Evolutionary conservation across 2,113 vertebrate species (phyloP), one percentile per base, ranked within the genome.

Genomic region (Amblyopsis rosae): DNA sequence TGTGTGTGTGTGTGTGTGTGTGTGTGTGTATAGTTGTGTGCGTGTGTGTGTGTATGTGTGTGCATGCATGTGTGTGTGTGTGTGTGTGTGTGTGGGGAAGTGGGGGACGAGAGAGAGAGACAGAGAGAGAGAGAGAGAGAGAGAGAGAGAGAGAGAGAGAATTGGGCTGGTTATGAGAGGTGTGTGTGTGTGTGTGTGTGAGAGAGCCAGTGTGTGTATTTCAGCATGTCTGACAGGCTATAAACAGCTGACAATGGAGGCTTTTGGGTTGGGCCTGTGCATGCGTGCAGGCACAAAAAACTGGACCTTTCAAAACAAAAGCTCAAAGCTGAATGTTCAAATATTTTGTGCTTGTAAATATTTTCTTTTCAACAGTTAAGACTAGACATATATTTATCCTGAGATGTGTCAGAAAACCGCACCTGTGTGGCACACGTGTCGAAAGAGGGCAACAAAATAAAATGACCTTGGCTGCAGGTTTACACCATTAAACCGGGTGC

Each of bases 361-460:
- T 64, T 70, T 73, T 50, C 9, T 49, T 65, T 59, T 48, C 49
- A 47, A 60, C 48, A 69, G 46, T 60, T 17, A 46, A 19, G 12
- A 61, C n/a, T 35, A 8, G 41, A 16, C 9, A 47, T 41, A 51
- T 77, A 65, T 82, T 77, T 76, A 46, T 73, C 35, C 67, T 59
- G 65, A 66, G 67, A 67, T 59, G 59, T 32, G n/a, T 75, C 15
- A 50, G 55, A 77, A 82, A 76, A 62, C 67, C 50, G 60, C 80
- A 89, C 82, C 82, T 89, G 84, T 13, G 32, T 35, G 47, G 56
- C 9, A 19, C 32, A 41, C 47, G n/a, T 9, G 3, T 16, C 32
- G 13, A 45, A 41, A 17, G 19, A 12, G 7, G 46, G 17, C 63
- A 72, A 48, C 19, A 19, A 63, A 63, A 13, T 56, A 13, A 53